phyloP scores from a whole-genome alignment of 2,888 invertebrate species.

The Drosophila peninsularis region DNA sequence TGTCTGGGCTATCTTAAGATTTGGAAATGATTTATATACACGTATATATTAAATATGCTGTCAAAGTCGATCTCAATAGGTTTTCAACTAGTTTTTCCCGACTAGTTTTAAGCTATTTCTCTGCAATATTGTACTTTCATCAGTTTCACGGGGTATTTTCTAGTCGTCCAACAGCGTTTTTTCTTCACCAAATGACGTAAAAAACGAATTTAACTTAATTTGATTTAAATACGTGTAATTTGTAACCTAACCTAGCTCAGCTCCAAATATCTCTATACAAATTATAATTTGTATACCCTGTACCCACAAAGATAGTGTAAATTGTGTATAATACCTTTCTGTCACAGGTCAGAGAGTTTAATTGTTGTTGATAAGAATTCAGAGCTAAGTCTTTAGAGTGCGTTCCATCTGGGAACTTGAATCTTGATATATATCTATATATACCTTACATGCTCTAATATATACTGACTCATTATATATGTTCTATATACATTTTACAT shows the following conservation, averaged over 20 bases:
- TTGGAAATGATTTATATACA: too few species aligned
- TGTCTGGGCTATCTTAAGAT: neutral
- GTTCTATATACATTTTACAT: neutral
- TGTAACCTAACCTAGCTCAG: slow-evolving; percentile 42
- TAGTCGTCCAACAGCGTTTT: neutral
- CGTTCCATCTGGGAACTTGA: too few species aligned
- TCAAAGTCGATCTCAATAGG: too few species aligned
- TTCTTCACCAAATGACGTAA: neutral
- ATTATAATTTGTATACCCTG: neutral
- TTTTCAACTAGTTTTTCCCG: too few species aligned
- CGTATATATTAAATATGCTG: too few species aligned
- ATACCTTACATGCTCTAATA: neutral
- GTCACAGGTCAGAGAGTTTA: neutral
- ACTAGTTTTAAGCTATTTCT: neutral
- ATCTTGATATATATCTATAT: neutral
- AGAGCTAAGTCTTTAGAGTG: neutral
- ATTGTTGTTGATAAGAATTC: too few species aligned
- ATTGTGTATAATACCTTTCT: neutral
- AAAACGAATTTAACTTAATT: neutral
- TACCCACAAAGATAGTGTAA: too few species aligned
- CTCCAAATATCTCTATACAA: slow-evolving; percentile 2
- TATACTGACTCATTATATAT: neutral
- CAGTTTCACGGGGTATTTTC: neutral
- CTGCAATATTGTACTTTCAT: neutral
- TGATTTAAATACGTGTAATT: slow-evolving; percentile 8